These are phyloP conservation scores for Muricea muricata DNA, from an alignment of 92 coral and sea anemone genomes.

Conservation along the genomic window DNA sequence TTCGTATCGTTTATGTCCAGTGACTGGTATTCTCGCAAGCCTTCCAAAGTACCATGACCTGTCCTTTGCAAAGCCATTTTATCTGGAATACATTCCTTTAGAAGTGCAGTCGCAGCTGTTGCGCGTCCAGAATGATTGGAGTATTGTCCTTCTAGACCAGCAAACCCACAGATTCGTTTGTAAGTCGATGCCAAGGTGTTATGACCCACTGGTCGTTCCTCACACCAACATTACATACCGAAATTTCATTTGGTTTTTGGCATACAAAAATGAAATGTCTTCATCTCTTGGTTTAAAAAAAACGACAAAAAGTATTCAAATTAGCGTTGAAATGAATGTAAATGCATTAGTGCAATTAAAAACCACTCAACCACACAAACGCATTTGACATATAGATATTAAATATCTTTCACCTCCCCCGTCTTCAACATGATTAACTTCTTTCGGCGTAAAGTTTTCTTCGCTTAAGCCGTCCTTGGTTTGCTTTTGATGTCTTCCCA, in stretches of 20 bases:
- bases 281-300: slow-evolving; percentile 42
- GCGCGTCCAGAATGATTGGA: slow-evolving; percentile 46
- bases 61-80: slow-evolving; percentile 43
- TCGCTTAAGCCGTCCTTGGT: slow-evolving; percentile 60
- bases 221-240: slow-evolving; percentile 35
- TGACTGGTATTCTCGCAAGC: slow-evolving; percentile 38
- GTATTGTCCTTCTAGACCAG: slow-evolving; percentile 43
- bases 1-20: slow-evolving; percentile 9
- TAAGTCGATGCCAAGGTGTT: slow-evolving; percentile 19
- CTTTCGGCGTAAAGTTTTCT: slow-evolving; percentile 49
- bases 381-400: background rate
- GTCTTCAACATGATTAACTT: slow-evolving; percentile 51
- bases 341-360: background rate
- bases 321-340: background rate
- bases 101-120: slow-evolving; percentile 36
- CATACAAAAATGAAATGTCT: slow-evolving; percentile 14
- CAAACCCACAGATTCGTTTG: slow-evolving; percentile 32
- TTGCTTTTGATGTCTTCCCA: slow-evolving; percentile 55
- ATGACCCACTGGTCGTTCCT: slow-evolving; percentile 47
- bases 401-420: slow-evolving; percentile 42
- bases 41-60: slow-evolving; percentile 38
- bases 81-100: slow-evolving; percentile 41
- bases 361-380: background rate
- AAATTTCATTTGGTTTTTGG: slow-evolving; percentile 45
- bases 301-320: background rate